Evolutionary conservation across 2,797 vertebrate genomes (phyloP).

Genomic region (Thaleichthys pacificus): DNA sequence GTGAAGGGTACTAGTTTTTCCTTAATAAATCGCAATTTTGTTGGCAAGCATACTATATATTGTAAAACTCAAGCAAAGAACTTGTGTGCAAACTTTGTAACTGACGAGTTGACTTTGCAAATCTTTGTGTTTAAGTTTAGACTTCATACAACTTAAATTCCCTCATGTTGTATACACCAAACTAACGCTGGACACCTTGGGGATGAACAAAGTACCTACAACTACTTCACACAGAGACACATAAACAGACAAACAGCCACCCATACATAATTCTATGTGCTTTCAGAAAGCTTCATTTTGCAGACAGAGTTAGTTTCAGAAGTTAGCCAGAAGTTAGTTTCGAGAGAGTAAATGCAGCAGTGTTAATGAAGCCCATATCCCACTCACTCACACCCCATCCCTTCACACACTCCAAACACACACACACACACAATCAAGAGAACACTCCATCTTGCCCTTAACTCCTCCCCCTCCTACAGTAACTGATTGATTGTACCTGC

Average conservation of each 20-base stretch:
- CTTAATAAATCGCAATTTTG: slow-evolving; percentile 19
- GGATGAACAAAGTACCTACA: too few species aligned
- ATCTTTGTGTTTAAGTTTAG: slow-evolving; percentile 10
- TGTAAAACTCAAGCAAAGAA: slow-evolving; percentile 3
- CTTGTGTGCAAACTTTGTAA: not conserved
- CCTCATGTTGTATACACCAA: slow-evolving; percentile 34
- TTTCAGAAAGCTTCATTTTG: not conserved
- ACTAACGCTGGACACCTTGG: slow-evolving; percentile 24
- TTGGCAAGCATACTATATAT: slow-evolving; percentile 19
- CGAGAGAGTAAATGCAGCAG: slow-evolving; percentile 65
- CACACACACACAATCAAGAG: slow-evolving; percentile 12
- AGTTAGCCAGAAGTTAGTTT: slow-evolving; percentile 48
- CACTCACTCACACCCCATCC: slow-evolving; percentile 13
- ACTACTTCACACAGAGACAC: not conserved
- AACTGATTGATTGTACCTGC: slow-evolving; percentile 19
- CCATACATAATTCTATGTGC: not conserved
- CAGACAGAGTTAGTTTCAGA: slow-evolving; percentile 30
- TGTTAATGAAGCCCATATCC: slow-evolving; percentile 68
- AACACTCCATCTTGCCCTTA: slow-evolving; percentile 43
- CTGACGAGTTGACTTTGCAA: slow-evolving; percentile 3
- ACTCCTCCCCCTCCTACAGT: slow-evolving; percentile 29
- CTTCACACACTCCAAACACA: not conserved
- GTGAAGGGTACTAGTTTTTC: not conserved
- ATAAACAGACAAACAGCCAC: not conserved
- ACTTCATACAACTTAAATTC: not conserved